Conservation (phyloP, 2,797 vertebrate genomes). For the Gobio occitaniae region DNA sequence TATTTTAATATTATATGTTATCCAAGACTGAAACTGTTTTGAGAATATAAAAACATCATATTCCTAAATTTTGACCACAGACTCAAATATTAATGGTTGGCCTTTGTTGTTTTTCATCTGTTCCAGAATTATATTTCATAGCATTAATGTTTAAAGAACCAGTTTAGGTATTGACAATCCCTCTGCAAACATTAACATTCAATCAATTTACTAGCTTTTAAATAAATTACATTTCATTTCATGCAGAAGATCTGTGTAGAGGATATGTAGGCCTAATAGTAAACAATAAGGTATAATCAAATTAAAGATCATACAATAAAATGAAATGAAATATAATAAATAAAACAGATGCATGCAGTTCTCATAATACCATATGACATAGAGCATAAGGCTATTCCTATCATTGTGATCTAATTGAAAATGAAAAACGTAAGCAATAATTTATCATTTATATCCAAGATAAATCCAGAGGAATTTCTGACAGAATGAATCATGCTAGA, state of each 20-base stretch:
- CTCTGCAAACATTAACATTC: too few species aligned
- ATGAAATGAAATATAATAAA: background rate
- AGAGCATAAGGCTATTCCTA: background rate
- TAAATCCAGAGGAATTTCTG: conserved; percentile 10
- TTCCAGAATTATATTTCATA: background rate
- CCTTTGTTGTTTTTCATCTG: background rate
- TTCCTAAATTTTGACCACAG: background rate
- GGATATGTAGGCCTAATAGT: background rate
- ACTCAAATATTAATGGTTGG: background rate
- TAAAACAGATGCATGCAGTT: background rate
- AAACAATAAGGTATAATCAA: background rate
- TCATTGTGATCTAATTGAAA: background rate
- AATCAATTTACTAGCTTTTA: too few species aligned
- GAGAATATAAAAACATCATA: background rate
- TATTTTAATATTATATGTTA: background rate
- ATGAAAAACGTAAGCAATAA: background rate
- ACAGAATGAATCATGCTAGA: background rate
- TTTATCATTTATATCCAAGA: background rate
- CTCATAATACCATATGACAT: background rate
- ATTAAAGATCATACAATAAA: background rate
- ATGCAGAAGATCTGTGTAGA: background rate
- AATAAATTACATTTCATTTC: background rate
- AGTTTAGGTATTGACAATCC: background rate
- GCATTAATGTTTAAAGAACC: background rate
- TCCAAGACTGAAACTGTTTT: background rate